A percentile compares a stretch with the other conserved stretches of the same genome.
Conservation (phyloP, 2,797 vertebrate species). For the Hippoglossus hippoglossus region DNA sequence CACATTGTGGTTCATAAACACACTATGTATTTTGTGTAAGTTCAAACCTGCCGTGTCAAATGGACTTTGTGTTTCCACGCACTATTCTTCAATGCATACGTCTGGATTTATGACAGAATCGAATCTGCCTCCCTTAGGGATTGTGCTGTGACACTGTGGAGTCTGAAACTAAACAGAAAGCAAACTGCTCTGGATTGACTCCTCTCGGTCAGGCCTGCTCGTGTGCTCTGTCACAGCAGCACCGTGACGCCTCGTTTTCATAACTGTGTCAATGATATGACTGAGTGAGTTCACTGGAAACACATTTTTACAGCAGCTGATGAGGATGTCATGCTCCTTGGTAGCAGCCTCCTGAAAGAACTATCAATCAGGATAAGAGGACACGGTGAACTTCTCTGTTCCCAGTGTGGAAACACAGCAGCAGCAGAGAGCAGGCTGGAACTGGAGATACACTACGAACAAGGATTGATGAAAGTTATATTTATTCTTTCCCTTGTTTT, state of each 20-base stretch:
- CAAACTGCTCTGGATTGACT: not conserved
- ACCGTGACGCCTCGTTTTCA: not conserved
- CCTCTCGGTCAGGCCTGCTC: not conserved
- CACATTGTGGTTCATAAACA: too few relatives aligned
- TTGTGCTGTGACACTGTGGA: not conserved
- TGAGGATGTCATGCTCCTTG: conserved; percentile 12
- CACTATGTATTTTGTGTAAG: too few relatives aligned
- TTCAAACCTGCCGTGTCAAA: too few relatives aligned
- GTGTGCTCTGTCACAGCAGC: conserved; percentile 16
- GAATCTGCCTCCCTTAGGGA: not conserved
- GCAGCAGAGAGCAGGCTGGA: not conserved
- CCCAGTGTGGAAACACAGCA: not conserved
- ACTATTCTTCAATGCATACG: not conserved
- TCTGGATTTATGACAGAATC: not conserved
- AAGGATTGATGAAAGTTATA: too few relatives aligned
- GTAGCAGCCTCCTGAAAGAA: conserved; percentile 38
- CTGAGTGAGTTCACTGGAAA: conserved; percentile 32
- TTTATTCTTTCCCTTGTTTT: too few relatives aligned
- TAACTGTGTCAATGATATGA: conserved; percentile 24
- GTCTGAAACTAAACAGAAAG: not conserved
- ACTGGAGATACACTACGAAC: not conserved
- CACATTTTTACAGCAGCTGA: conserved; percentile 12
- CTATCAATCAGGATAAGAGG: conserved; percentile 32
- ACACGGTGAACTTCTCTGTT: conserved; percentile 17
- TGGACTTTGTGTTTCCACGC: too few relatives aligned